These are phyloP conservation scores for Archocentrus centrarchus DNA, from an alignment of 2,113 vertebrate species.

Conservation along the genomic window DNA sequence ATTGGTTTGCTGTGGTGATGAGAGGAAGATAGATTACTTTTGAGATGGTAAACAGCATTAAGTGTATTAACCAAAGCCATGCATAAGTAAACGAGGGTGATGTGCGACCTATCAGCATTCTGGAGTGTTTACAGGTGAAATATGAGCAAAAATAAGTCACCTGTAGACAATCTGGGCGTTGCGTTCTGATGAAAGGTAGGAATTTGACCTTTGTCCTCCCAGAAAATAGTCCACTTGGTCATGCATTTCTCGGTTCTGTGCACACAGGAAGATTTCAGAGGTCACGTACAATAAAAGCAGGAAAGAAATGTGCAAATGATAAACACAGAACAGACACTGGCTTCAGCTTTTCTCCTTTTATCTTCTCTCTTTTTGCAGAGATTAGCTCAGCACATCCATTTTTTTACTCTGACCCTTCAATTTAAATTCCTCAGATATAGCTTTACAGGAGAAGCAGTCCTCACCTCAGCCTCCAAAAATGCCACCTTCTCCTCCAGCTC, in stretches of 20 bases:
- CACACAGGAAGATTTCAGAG: background rate
- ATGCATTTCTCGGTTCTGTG: slow-evolving; percentile 92
- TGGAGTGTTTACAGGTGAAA: background rate
- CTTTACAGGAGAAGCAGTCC: background rate
- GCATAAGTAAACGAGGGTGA: background rate
- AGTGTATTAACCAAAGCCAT: background rate
- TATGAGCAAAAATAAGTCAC: slow-evolving; percentile 66
- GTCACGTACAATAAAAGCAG: slow-evolving; percentile 9
- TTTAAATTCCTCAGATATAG: background rate
- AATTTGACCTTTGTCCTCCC: slow-evolving; percentile 81
- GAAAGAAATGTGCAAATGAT: background rate
- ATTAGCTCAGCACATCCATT: background rate
- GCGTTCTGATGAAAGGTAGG: slow-evolving; percentile 75
- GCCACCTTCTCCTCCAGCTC: slow-evolving; percentile 92
- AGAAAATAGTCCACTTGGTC: slow-evolving; percentile 92
- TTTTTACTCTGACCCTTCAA: background rate
- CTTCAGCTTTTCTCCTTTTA: background rate
- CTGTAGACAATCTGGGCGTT: slow-evolving; percentile 87
- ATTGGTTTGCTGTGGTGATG: slow-evolving; percentile 79
- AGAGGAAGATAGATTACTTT: slow-evolving; percentile 4
- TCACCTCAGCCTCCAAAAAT: slow-evolving; percentile 92
- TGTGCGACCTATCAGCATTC: background rate
- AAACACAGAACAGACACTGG: background rate
- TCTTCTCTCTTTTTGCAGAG: background rate
- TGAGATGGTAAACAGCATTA: background rate